phyloP scores from a whole-genome alignment of 1,140 invertebrate genomes.

The Drosophila arizonae region DNA sequence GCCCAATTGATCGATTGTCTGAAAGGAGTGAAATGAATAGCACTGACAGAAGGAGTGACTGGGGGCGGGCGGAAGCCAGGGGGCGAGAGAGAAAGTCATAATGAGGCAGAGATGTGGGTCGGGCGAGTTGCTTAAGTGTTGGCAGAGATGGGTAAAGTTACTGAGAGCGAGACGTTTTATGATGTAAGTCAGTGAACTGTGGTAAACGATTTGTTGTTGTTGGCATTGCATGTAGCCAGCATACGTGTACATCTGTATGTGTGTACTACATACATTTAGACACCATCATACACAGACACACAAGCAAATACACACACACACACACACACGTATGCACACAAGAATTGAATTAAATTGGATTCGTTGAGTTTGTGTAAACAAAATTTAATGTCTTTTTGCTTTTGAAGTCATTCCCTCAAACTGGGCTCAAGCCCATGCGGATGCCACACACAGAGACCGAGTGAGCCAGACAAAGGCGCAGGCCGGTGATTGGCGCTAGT shows the following conservation, averaged over 20 bases:
- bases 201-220: slow-evolving; percentile 78
- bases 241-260: slow-evolving; percentile 25
- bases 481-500: slow-evolving; percentile 4
- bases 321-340: slow-evolving; percentile 46
- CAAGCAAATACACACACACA: neutral
- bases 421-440: slow-evolving; percentile 45
- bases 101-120: neutral
- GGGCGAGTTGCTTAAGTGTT: slow-evolving; percentile 34
- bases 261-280: slow-evolving; percentile 31
- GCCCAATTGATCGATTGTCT: slow-evolving; percentile 78
- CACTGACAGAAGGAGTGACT: neutral
- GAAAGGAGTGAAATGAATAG: slow-evolving; percentile 42
- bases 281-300: slow-evolving; percentile 9
- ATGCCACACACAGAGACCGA: slow-evolving; percentile 36
- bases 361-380: slow-evolving; percentile 81
- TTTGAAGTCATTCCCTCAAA: slow-evolving; percentile 81
- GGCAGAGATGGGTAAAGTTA: slow-evolving; percentile 44
- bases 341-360: slow-evolving; percentile 81
- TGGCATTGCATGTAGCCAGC: slow-evolving; percentile 60
- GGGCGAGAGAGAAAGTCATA: neutral
- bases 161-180: slow-evolving; percentile 57
- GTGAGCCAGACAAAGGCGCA: slow-evolving; percentile 42
- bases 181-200: slow-evolving; percentile 79
- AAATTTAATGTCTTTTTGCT: slow-evolving; percentile 81
- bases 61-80: neutral